These are phyloP conservation scores for Hetaerina titia DNA, from an alignment of 2,888 invertebrate genomes.

Conservation along the genomic window DNA sequence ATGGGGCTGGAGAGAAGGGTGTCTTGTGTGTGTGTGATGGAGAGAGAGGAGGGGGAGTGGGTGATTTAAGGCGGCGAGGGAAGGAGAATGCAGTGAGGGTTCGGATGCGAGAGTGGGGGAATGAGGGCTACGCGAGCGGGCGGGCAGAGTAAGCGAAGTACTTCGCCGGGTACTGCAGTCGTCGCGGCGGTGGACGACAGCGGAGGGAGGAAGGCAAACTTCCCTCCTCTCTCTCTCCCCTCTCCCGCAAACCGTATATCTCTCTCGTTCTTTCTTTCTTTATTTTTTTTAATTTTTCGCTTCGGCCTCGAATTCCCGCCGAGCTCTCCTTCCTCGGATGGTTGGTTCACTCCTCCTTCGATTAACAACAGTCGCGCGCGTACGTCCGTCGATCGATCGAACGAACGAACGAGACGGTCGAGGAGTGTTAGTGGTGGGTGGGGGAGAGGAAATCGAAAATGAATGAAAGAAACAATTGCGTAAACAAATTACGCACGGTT, in stretches of 20 bases:
- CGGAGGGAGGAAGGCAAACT: background rate
- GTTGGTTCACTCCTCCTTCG: background rate
- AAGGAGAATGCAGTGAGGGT: background rate
- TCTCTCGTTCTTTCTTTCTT: background rate
- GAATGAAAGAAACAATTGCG: background rate
- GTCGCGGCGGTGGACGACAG: background rate
- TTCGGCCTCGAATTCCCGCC: background rate
- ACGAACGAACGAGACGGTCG: background rate
- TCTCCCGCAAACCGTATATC: background rate
- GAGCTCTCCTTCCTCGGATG: background rate
- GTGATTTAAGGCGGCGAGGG: background rate
- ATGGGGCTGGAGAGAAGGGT: background rate
- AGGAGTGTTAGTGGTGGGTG: background rate
- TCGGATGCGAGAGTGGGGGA: background rate
- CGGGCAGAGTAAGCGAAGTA: background rate
- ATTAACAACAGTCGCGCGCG: background rate
- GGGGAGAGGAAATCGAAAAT: background rate
- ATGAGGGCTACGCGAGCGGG: background rate
- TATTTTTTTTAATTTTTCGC: background rate
- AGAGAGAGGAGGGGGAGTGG: background rate
- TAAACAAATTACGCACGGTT: background rate
- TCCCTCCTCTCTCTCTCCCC: background rate
- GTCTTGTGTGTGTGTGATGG: background rate
- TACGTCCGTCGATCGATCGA: constrained; percentile 7
- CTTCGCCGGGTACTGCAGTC: background rate